These are phyloP conservation scores for Oenanthe melanoleuca DNA, from an alignment of 2,113 vertebrate genomes.

Conservation along the genomic window DNA sequence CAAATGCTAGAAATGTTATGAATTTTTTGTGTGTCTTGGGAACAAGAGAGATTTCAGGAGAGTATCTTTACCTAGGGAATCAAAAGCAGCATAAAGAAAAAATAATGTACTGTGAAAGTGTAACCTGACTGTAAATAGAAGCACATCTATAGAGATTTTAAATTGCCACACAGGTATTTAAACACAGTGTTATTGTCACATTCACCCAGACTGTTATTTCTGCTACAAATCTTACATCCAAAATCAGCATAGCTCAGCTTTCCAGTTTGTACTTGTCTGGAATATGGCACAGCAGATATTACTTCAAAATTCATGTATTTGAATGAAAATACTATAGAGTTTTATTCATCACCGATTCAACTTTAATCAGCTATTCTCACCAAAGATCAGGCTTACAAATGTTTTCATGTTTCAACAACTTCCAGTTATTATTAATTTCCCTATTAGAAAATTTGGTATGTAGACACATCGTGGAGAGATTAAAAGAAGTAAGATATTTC, in stretches of 20 bases:
- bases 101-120: neutral
- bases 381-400: neutral
- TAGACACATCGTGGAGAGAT: neutral
- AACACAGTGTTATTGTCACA: neutral
- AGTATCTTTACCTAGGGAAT: neutral
- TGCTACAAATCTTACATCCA: neutral
- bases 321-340: neutral
- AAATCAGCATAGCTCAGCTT: neutral
- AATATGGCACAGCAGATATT: neutral
- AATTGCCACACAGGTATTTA: conserved; percentile 23
- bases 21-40: neutral
- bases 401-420: neutral
- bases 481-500: neutral
- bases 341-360: neutral
- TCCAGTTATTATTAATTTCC: neutral
- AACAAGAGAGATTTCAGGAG: neutral
- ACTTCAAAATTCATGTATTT: neutral
- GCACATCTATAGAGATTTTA: neutral
- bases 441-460: neutral
- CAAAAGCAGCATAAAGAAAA: neutral
- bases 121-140: neutral
- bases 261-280: neutral
- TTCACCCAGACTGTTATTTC: neutral
- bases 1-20: neutral
- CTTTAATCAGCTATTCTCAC: neutral